Conservation (phyloP, 2,797 vertebrate genomes). For the Thalassophryne amazonica region DNA sequence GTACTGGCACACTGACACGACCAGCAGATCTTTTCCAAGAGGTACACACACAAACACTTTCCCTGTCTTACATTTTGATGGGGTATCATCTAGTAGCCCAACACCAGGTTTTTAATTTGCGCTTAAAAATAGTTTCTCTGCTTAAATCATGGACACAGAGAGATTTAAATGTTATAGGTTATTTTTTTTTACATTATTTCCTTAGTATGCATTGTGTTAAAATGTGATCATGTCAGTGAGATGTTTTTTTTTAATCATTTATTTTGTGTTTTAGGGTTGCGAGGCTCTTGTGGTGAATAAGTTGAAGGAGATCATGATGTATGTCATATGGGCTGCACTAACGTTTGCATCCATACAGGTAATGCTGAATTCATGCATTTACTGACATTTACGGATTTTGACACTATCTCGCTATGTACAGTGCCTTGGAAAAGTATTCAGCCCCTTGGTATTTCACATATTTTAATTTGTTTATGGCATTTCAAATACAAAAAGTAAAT, state of each 20-base stretch:
- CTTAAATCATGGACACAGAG: not conserved
- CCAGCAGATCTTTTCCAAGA: constrained; percentile 92
- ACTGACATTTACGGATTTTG: no score
- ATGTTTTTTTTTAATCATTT: not conserved
- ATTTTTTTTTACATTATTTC: not conserved
- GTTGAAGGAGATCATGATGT: constrained; percentile 98
- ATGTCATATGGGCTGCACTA: constrained; percentile 94
- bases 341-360: constrained; percentile 98
- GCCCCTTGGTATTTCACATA: no score
- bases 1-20: constrained; percentile 85
- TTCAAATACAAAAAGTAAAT: no score
- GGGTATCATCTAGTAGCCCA: no score
- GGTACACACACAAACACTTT: constrained; percentile 77
- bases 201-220: not conserved
- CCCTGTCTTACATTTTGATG: no score
- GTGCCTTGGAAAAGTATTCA: no score
- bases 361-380: constrained; percentile 3
- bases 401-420: no score
- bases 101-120: no score
- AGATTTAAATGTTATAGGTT: not conserved
- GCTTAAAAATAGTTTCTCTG: not conserved
- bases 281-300: constrained; percentile 96
- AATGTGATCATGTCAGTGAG: not conserved
- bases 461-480: no score
- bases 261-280: constrained; percentile 78